Conservation (phyloP, 2,797 vertebrate species). For the Argentina silus region DNA sequence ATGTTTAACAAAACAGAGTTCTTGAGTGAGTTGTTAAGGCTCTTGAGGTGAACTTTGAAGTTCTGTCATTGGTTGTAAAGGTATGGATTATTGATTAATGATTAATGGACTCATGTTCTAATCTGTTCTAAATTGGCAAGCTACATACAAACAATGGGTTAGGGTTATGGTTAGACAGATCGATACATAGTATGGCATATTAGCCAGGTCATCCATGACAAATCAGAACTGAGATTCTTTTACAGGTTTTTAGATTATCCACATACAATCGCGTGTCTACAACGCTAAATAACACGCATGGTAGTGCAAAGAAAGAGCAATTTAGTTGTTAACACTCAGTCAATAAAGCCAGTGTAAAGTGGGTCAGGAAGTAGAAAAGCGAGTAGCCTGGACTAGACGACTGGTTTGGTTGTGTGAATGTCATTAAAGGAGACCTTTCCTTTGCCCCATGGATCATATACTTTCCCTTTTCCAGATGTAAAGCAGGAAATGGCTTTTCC, state of each 20-base stretch:
- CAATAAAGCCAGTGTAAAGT: background rate
- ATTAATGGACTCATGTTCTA: no score
- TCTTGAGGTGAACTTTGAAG: no score
- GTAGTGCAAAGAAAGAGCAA: background rate
- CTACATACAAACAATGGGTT: no score
- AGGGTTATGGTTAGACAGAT: no score
- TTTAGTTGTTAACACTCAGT: conserved; percentile 5
- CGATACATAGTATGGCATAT: no score
- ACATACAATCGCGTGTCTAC: background rate
- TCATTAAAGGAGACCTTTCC: conserved; percentile 46
- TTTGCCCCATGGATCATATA: conserved; percentile 32
- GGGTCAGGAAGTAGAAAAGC: background rate
- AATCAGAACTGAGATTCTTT: no score
- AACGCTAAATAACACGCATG: background rate
- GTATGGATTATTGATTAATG: no score
- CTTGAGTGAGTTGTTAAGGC: background rate
- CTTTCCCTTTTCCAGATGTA: conserved; percentile 48
- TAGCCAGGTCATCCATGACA: no score
- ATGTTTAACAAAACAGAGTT: conserved; percentile 6
- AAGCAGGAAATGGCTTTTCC: conserved; percentile 69
- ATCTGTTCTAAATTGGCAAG: no score
- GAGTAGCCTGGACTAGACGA: conserved; percentile 1
- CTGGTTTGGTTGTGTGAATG: conserved; percentile 53
- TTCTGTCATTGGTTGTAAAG: no score
- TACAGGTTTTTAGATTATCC: background rate